phyloP scores from a whole-genome alignment of 2,113 vertebrate genomes.

The Parus major region DNA sequence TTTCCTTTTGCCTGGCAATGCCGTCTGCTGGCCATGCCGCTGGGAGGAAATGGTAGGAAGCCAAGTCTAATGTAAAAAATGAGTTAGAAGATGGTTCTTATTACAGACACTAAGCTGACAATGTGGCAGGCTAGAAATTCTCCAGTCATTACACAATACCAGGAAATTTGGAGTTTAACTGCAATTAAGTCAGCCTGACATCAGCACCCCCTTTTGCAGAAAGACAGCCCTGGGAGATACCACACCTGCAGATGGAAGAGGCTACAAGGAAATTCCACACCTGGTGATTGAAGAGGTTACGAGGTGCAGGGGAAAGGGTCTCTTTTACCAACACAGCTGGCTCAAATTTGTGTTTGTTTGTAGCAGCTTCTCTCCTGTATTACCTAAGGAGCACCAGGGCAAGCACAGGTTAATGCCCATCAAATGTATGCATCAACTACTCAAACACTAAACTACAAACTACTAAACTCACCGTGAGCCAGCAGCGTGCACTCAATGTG shows the following conservation, averaged over 20 bases:
- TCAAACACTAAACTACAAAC: neutral
- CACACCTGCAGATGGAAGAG: neutral
- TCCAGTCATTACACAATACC: neutral
- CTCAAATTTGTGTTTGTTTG: neutral
- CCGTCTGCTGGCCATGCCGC: neutral
- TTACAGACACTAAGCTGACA: neutral
- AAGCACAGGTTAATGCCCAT: neutral
- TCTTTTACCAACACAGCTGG: neutral
- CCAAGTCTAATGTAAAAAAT: neutral
- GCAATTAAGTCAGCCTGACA: neutral
- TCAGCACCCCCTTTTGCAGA: neutral
- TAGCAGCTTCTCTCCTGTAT: neutral
- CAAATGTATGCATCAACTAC: fast-evolving
- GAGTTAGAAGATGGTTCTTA: neutral
- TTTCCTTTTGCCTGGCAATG: neutral
- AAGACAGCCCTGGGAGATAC: neutral
- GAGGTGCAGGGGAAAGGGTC: neutral
- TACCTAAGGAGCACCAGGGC: neutral
- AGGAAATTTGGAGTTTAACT: neutral
- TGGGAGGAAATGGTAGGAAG: neutral
- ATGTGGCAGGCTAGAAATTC: neutral
- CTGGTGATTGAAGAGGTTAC: neutral
- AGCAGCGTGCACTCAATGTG: fast-evolving
- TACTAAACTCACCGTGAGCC: neutral
- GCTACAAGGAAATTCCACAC: neutral